Conservation (phyloP, 2,888 invertebrate species). For the Drosophila falleni region DNA sequence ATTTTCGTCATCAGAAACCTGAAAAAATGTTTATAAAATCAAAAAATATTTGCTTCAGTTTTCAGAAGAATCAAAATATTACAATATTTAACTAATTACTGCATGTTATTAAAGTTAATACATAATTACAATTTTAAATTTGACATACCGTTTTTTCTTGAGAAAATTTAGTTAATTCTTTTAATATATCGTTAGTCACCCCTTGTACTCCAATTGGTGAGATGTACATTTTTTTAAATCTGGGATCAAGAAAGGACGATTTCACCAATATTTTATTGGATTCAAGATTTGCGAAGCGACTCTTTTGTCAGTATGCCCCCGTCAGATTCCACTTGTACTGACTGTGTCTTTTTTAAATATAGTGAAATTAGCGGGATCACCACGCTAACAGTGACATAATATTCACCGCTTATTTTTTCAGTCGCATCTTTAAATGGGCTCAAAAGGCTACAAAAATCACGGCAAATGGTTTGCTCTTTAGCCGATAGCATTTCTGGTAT, state of each 20-base stretch:
- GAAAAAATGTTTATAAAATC: not conserved
- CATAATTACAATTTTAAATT: too few relatives aligned
- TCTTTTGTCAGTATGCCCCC: not conserved
- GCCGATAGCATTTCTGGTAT: too few relatives aligned
- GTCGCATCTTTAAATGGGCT: slow-evolving; percentile 6
- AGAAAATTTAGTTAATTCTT: slow-evolving; percentile 1
- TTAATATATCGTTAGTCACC: slow-evolving; percentile 12
- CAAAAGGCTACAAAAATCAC: not conserved
- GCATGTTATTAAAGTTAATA: too few relatives aligned
- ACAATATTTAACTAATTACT: too few relatives aligned
- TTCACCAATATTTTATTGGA: not conserved
- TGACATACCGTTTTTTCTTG: too few relatives aligned
- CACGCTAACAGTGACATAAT: slow-evolving; percentile 4
- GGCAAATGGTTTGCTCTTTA: too few relatives aligned
- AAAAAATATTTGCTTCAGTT: too few relatives aligned
- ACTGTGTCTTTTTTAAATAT: not conserved
- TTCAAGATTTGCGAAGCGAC: not conserved
- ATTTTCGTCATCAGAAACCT: slow-evolving; percentile 12
- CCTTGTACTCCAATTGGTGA: slow-evolving; percentile 13
- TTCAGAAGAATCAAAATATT: too few relatives aligned
- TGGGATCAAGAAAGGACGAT: slow-evolving; percentile 3
- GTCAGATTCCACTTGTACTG: not conserved
- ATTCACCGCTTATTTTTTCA: slow-evolving; percentile 4
- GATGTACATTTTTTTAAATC: slow-evolving; percentile 6
- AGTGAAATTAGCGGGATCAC: slow-evolving; percentile 4